Percentiles rank a stretch among this genome's conserved stretches.
phyloP scores from a whole-genome alignment of 1,140 invertebrate genomes.

The Oryctes rhinoceros region DNA sequence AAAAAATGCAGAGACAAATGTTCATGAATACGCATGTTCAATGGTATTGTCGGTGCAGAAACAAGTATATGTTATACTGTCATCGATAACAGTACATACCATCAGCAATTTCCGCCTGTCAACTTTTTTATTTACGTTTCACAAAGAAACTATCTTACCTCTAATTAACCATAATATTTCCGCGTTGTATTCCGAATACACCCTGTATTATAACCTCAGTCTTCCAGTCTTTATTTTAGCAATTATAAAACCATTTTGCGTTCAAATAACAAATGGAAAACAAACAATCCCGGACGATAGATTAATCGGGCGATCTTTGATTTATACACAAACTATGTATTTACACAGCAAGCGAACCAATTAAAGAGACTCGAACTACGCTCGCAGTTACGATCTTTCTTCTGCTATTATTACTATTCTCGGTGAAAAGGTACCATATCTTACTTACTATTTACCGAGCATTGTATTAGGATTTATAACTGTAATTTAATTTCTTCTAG shows the following conservation, averaged over 20 bases:
- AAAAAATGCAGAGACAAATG: no score
- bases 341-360: neutral
- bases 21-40: no score
- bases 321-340: conserved; percentile 1
- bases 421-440: neutral
- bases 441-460: conserved; percentile 15
- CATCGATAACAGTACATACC: no score
- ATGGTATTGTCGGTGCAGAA: no score
- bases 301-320: neutral
- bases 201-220: no score
- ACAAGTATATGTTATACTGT: no score
- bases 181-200: no score
- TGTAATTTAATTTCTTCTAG: conserved; percentile 19
- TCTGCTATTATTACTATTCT: conserved; percentile 10
- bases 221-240: no score
- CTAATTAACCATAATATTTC: no score
- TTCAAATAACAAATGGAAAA: neutral
- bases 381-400: conserved; percentile 3
- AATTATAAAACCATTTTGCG: neutral
- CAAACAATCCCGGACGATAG: neutral
- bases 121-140: no score
- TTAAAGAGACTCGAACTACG: neutral
- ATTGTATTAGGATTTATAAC: conserved; percentile 19
- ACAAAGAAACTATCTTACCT: no score
- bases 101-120: no score